These are phyloP conservation scores for Acrossocheilus wenchowensis DNA, from an alignment of 2,797 vertebrate genomes.

Conservation along the genomic window DNA sequence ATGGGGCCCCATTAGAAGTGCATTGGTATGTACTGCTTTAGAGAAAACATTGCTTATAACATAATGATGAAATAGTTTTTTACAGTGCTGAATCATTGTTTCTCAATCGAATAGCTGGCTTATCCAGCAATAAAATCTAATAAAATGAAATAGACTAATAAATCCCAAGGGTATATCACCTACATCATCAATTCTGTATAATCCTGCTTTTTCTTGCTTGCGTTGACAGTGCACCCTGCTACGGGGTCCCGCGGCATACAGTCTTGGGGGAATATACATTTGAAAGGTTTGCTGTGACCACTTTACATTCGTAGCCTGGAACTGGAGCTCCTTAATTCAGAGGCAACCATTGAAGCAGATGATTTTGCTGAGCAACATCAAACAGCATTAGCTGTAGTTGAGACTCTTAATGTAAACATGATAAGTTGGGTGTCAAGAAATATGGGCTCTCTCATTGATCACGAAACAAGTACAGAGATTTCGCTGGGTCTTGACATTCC, in stretches of 20 bases:
- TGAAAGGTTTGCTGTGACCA: slow-evolving; percentile 16
- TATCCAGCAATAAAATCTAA: slow-evolving; percentile 2
- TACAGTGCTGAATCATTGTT: slow-evolving; percentile 13
- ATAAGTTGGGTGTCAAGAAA: slow-evolving; percentile 53
- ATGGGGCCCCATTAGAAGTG: background rate
- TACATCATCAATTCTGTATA: slow-evolving; percentile 2
- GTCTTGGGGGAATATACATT: slow-evolving; percentile 3
- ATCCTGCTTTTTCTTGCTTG: slow-evolving; percentile 25
- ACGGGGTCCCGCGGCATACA: background rate
- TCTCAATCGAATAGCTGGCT: slow-evolving; percentile 6
- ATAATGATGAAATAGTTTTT: background rate
- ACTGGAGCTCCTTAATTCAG: slow-evolving; percentile 24
- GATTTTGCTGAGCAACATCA: slow-evolving; percentile 49
- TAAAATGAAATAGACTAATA: slow-evolving; percentile 20
- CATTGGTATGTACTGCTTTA: background rate
- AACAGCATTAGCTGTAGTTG: slow-evolving; percentile 45
- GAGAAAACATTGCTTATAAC: background rate
- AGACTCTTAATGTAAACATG: slow-evolving; percentile 58
- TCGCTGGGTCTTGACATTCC: slow-evolving; percentile 52
- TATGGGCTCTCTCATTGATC: slow-evolving; percentile 53
- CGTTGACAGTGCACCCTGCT: background rate
- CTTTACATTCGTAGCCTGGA: slow-evolving; percentile 22
- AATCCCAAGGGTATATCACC: slow-evolving; percentile 6
- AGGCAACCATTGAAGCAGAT: slow-evolving; percentile 31
- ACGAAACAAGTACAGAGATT: slow-evolving; percentile 50